Evolutionary conservation across 2,797 vertebrate species (phyloP).

Genomic region (Scolopax bukidnonensis): DNA sequence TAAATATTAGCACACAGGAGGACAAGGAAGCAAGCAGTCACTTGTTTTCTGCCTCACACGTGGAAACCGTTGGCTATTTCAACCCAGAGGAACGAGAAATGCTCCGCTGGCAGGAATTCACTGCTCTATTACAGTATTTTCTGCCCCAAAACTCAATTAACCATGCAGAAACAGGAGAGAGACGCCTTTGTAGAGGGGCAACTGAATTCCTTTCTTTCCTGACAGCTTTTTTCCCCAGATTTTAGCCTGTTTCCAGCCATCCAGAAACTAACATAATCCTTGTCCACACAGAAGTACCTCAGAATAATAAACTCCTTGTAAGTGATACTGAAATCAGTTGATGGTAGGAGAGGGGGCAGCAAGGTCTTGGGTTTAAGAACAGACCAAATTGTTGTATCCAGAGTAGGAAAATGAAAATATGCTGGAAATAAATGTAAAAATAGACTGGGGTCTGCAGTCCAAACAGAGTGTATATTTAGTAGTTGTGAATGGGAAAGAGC

Average conservation of each 20-base stretch:
- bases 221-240: neutral
- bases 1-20: neutral
- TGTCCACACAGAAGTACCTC: neutral
- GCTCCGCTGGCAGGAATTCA: neutral
- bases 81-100: neutral
- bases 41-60: neutral
- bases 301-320: conserved; percentile 30
- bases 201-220: neutral
- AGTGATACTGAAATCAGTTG: neutral
- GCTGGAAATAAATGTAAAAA: conserved; percentile 55
- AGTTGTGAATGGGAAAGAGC: conserved; percentile 48
- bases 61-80: neutral
- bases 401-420: conserved; percentile 6
- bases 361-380: conserved; percentile 25
- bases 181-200: neutral
- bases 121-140: neutral
- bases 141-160: neutral
- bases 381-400: neutral
- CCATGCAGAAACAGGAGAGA: neutral
- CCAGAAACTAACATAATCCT: neutral
- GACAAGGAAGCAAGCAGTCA: neutral
- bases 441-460: conserved; percentile 27
- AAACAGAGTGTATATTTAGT: conserved; percentile 63
- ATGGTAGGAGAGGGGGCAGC: neutral
- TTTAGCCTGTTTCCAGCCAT: neutral